Evolutionary conservation across 30 jellyfish, hydroid and myxozoan genomes (phyloP), one percentile per base, ranked within the genome.

Genomic region (Catostylus mosaicus): DNA sequence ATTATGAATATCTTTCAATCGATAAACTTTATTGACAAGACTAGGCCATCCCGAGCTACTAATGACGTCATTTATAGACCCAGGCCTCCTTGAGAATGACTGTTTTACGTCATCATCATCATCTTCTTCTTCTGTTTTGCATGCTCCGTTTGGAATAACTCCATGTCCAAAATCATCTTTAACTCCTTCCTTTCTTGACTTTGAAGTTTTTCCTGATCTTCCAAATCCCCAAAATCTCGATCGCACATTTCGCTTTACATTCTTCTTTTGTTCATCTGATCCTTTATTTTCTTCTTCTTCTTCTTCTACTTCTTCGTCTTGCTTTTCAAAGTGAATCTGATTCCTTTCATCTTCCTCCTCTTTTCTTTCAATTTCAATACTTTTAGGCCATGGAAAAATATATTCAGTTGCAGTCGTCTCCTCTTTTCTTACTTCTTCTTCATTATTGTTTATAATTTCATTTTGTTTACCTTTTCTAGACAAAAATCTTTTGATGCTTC

Each of bases 1-100:
- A 34, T 36, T 29, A 1, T 68, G 59, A 33, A 12, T 18, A 47
- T 51, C 45, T 36, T 34, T 76, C 78, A 76, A 18, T 76, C 88
- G 36, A 47, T 76, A 76, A 35, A 76, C 88, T 30, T 76, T 76
- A 37, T 22, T 76, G 2, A 76, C 30, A 26, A 8, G 32, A 27
- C 32, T 30, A 18, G 88, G 84, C 56, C 36, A 37, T 24, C 47
- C 43, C 30, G 22, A 11, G 8, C 30, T n/a, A 7, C 6, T 4
- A 26, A 12, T 33, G 9, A 30, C 78, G 54, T 32, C 78, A 30
- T n/a, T 43, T 31, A 56, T 31, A 7, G 29, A 6, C 75, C n/a
- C 48, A 32, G 56, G 18, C 23, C 29, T 38, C 10, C 65, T 19
- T 35, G 18, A 26, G 2, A 2, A 34, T 1, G 19, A 19, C 29